Base-by-base conservation (phyloP, 2,888 invertebrate genomes). In the Nymphalis urticae region DNA sequence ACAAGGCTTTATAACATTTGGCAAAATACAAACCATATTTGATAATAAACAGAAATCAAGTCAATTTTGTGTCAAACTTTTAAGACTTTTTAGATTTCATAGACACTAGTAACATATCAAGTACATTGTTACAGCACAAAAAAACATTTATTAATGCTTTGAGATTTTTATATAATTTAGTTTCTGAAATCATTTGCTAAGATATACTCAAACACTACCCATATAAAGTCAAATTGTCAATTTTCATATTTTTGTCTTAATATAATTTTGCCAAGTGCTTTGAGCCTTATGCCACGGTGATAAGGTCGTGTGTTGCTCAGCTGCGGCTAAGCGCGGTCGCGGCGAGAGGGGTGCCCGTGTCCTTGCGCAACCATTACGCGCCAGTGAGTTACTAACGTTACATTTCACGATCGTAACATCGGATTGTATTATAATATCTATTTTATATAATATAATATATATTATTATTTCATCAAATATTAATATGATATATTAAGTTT, bases 371-470 rank as follows among this genome's bases (percentile, higher is more conserved):
- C 72, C 84, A 86, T 56, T 81, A 83, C n/a, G 75, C 83, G 68
- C 82, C 85, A 53, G 90, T 90, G 80, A 90, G 90, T 89, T 64
- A 9, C 36, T 58, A n/a, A 58, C 32, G n/a, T 58, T n/a, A 42
- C 36, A 32, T 9, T 54, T 7, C 17, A 19, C 17, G 13, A 19
- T 5, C 42, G 19, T 42, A 17, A 10, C 42, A 19, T 42, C 42
- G 42, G 58, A 19, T 58, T 58, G 36, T 58, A 48, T 56, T 21
- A 42, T 13, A 42, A 42, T 32, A 32, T 32, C 27, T 27, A 27
- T 27, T 27, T 32, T 32, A 32, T 32, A 32, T 6, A 6, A 6
- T 32, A 1, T 32, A 32, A 32, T 5, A 27, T 27, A 27, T 27
- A 27, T 27, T 27, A 27, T 27, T 2, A 27, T 27, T 27, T 27